Evolutionary conservation across 2,113 vertebrate species (phyloP), one percentile per base, ranked within the genome.

Genomic region (Verasper variegatus): DNA sequence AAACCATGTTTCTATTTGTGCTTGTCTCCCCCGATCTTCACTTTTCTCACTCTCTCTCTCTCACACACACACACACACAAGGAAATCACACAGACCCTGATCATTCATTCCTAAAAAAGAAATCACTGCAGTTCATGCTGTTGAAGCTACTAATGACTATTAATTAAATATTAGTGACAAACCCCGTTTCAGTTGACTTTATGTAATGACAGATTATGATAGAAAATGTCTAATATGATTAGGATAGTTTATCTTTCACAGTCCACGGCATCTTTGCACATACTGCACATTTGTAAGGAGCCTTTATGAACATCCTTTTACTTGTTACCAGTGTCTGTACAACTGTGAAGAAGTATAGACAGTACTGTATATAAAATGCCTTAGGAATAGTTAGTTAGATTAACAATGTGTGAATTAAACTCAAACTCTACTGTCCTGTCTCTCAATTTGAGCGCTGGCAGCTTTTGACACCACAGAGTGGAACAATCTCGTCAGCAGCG

Each of bases 21-120:
- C 9, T n/a, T 18, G 1, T 68, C 3, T 66, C 31, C 64, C n/a
- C 55, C 26, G 51, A 11, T 11, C 64, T 60, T n/a, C 68, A 6
- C 23, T 74, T 57, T 35, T 61, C 24, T 83, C 27, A 0, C 45
- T 24, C 37, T 69, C n/a, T n/a, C n/a, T n/a, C n/a, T n/a, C n/a
- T n/a, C 26, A 35, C 58, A 37, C 10, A 61, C 59, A 61, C 58
- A 60, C 58, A 59, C 57, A 59, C 15, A 35, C 27, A 59, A 4
- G 31, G 9, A 51, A 58, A 59, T 20, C 58, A 57, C 37, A 67
- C n/a, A 67, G 15, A 65, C 15, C 4, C 45, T 26, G 31, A 67
- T 5, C 6, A 61, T 35, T 24, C 3, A 10, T 45, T 37, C 9
- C 12, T 65, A 21, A 13, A 24, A 14, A 13, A 15, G 1, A 17